A percentile compares a stretch with the other conserved stretches of the same genome.
Conservation (phyloP, 2,797 vertebrate species). For the Heliangelus exortis region DNA sequence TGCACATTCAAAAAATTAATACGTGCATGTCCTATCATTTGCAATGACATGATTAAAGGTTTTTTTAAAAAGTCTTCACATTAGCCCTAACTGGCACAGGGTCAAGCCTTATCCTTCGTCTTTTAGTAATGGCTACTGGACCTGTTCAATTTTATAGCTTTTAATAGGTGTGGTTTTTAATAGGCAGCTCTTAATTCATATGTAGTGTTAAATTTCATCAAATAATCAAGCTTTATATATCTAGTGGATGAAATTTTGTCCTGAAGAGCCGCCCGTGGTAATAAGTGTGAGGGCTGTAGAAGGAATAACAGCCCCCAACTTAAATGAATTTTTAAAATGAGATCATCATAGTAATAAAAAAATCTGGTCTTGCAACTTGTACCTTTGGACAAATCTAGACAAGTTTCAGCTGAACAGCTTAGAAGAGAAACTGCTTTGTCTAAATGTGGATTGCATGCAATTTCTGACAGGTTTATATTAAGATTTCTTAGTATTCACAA, state of each 20-base stretch:
- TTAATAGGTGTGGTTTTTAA: background rate
- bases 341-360: background rate
- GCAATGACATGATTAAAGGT: background rate
- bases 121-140: background rate
- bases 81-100: background rate
- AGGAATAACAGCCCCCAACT: background rate
- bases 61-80: background rate
- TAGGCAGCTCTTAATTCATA: background rate
- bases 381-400: slow-evolving; percentile 32
- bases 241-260: background rate
- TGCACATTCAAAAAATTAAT: background rate
- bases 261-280: background rate
- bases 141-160: background rate
- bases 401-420: slow-evolving; percentile 27
- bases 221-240: background rate
- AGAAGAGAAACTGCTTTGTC: slow-evolving; percentile 46
- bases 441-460: background rate
- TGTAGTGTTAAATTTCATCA: background rate
- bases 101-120: background rate
- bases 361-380: slow-evolving; percentile 54
- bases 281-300: background rate
- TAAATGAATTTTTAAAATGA: slow-evolving; percentile 34
- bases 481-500: background rate
- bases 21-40: background rate
- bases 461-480: slow-evolving; percentile 28